Percentiles rank a stretch among this genome's conserved stretches.
phyloP scores from a whole-genome alignment of 2,113 vertebrate species.

The Urocynchramus pylzowi region DNA sequence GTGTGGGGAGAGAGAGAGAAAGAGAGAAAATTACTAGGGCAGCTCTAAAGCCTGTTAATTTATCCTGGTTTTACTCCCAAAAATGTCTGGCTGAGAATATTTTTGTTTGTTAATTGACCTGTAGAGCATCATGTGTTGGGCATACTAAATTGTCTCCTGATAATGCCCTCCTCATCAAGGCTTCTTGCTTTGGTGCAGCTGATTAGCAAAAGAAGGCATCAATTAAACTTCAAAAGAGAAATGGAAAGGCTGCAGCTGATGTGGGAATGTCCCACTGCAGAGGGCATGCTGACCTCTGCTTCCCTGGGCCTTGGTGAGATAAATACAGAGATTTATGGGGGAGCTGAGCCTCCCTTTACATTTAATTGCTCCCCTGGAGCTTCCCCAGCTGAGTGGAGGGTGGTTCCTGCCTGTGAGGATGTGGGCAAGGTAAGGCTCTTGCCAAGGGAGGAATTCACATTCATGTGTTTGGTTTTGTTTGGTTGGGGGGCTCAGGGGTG shows the following conservation, averaged over 20 bases:
- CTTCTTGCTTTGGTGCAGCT: background rate
- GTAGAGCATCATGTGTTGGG: background rate
- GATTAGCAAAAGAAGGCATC: background rate
- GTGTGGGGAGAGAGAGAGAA: too few relatives aligned
- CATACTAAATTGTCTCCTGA: background rate
- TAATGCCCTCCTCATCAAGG: background rate
- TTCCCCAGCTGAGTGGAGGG: background rate
- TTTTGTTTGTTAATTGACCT: slow-evolving; percentile 23
- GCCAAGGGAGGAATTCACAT: background rate
- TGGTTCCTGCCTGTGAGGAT: background rate
- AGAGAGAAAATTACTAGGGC: background rate
- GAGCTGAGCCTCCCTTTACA: background rate
- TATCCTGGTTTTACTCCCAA: background rate
- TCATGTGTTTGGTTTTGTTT: background rate
- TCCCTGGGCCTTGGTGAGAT: background rate
- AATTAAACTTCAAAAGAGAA: background rate
- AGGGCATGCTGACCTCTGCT: background rate
- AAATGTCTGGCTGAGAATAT: background rate
- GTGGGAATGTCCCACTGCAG: background rate
- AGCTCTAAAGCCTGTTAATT: background rate
- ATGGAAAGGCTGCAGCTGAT: background rate
- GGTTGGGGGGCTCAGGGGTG: background rate
- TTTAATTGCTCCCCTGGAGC: background rate
- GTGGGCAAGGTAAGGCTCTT: background rate
- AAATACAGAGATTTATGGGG: background rate